Evolutionary conservation across 2,888 invertebrate species (phyloP).

Genomic region (Thysanoteuthis rhombus): DNA sequence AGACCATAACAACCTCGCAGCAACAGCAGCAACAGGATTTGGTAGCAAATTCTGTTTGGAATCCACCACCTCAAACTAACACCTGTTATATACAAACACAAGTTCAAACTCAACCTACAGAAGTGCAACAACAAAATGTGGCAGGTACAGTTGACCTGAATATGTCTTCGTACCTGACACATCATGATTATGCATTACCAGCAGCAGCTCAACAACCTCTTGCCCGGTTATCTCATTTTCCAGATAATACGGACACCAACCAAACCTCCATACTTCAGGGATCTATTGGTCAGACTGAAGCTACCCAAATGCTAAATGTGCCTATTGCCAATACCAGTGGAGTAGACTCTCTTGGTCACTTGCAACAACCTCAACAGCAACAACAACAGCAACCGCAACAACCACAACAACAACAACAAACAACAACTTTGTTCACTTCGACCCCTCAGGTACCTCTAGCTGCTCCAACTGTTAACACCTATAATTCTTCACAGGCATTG

Average conservation of each 20-base stretch:
- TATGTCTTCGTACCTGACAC: slow-evolving; percentile 44
- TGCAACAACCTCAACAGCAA: slow-evolving; percentile 34
- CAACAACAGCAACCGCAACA: slow-evolving; percentile 39
- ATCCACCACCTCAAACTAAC: slow-evolving; percentile 41
- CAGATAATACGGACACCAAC: slow-evolving; percentile 35
- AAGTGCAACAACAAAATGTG: slow-evolving; percentile 37
- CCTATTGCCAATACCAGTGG: slow-evolving; percentile 39
- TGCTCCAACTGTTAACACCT: slow-evolving; percentile 27
- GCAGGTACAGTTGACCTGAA: slow-evolving; percentile 38
- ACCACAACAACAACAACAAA: slow-evolving; percentile 34
- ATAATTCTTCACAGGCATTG: slow-evolving; percentile 21
- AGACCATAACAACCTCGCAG: slow-evolving; percentile 32
- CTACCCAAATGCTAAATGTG: slow-evolving; percentile 38
- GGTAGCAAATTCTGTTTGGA: slow-evolving; percentile 46
- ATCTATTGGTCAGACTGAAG: slow-evolving; percentile 41
- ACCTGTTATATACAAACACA: slow-evolving; percentile 41
- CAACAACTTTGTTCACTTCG: slow-evolving; percentile 20
- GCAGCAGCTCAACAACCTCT: slow-evolving; percentile 40
- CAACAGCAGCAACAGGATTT: slow-evolving; percentile 47
- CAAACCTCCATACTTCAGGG: slow-evolving; percentile 47
- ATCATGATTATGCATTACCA: slow-evolving; percentile 51
- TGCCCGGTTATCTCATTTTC: slow-evolving; percentile 38
- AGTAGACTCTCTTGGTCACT: slow-evolving; percentile 29
- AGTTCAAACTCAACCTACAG: slow-evolving; percentile 39
- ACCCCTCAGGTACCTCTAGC: background rate